Percentiles rank a stretch among this genome's conserved stretches.
Evolutionary conservation across 2,797 vertebrate species (phyloP).

Genomic region (Melanotaenia parkinsoni): DNA sequence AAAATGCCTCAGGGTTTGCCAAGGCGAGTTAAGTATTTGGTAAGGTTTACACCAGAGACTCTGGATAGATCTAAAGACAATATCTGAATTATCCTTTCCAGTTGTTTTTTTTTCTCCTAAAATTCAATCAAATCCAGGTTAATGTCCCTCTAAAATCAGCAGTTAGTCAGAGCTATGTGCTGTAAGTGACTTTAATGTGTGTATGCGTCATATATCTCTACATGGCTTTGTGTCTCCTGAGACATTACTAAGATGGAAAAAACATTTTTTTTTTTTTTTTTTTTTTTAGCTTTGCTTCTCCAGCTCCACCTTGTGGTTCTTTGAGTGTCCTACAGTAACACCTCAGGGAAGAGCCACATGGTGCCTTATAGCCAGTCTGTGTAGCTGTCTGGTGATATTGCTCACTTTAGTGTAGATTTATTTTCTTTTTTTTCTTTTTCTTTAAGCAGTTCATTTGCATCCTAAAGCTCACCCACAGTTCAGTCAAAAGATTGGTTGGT

Average conservation of each 20-base stretch:
- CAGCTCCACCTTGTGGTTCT: slow-evolving; percentile 74
- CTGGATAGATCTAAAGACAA: background rate
- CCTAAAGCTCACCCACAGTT: slow-evolving; percentile 30
- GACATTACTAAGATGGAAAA: background rate
- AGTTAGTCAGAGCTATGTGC: background rate
- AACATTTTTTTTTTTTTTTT: background rate
- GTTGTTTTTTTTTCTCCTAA: background rate
- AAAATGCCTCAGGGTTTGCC: slow-evolving; percentile 4
- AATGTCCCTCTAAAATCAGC: slow-evolving; percentile 4
- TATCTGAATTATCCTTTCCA: background rate
- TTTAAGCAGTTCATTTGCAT: slow-evolving; percentile 11
- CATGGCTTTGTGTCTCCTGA: slow-evolving; percentile 29
- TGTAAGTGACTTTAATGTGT: slow-evolving; percentile 28
- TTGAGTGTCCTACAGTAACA: slow-evolving; percentile 81
- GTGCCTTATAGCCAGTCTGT: background rate
- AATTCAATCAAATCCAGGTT: background rate
- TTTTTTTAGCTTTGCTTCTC: slow-evolving; percentile 17
- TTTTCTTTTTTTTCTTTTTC: background rate
- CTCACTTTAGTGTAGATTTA: slow-evolving; percentile 26
- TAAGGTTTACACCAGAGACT: background rate
- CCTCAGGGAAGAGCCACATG: slow-evolving; percentile 11
- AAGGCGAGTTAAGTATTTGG: background rate
- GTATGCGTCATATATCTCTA: slow-evolving; percentile 14
- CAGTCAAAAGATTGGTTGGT: slow-evolving; percentile 84
- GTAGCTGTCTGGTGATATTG: slow-evolving; percentile 12